Conservation (phyloP, 2,888 invertebrate species). For the Glaucopsyche alexis region DNA sequence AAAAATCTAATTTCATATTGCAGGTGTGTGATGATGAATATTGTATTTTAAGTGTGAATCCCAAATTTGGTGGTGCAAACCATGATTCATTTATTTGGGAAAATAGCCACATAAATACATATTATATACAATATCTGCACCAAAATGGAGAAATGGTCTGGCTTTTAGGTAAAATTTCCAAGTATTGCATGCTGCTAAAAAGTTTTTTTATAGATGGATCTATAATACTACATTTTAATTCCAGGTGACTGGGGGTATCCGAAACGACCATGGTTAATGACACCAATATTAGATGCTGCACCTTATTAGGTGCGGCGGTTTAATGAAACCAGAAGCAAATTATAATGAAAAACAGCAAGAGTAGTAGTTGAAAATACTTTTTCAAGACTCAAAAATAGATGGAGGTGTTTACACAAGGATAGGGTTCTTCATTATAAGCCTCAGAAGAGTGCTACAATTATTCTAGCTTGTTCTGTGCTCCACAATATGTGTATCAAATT, state of each 20-base stretch:
- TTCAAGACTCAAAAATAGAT: constrained; percentile 39
- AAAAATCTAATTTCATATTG: constrained; percentile 27
- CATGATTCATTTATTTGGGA: constrained; percentile 39
- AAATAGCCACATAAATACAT: constrained; percentile 33
- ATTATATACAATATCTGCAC: constrained; percentile 33
- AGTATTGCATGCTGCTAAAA: not conserved
- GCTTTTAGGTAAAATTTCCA: constrained; percentile 31
- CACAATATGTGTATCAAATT: constrained; percentile 35
- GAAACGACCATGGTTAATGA: too few relatives aligned
- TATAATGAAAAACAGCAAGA: constrained; percentile 32
- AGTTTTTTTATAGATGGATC: too few relatives aligned
- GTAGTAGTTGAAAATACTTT: constrained; percentile 36
- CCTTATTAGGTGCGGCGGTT: too few relatives aligned
- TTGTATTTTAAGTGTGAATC: constrained; percentile 34
- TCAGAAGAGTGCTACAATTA: constrained; percentile 41
- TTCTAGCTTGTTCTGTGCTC: constrained; percentile 42
- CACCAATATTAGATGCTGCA: constrained; percentile 33
- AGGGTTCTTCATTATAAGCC: constrained; percentile 42
- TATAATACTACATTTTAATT: constrained; percentile 19
- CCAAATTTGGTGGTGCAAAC: constrained; percentile 37
- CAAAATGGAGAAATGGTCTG: constrained; percentile 33
- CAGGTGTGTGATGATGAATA: constrained; percentile 34
- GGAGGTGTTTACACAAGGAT: constrained; percentile 41
- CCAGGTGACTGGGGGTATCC: constrained; percentile 35
- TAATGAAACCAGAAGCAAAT: constrained; percentile 31